Evolutionary conservation across 2,797 vertebrate genomes (phyloP).

Genomic region (Tympanoctomys barrerae): DNA sequence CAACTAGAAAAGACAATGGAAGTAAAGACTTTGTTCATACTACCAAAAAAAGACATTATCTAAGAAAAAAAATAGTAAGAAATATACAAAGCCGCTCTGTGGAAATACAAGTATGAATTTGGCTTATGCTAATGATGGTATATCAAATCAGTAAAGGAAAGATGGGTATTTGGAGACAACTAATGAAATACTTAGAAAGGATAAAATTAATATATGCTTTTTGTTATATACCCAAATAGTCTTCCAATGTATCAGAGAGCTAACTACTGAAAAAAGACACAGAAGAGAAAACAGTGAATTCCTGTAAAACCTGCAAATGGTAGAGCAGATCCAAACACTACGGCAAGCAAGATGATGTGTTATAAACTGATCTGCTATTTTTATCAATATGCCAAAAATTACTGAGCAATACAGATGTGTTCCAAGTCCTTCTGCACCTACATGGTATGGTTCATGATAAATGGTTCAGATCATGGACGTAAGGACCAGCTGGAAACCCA

Average conservation of each 20-base stretch:
- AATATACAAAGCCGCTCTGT: background rate
- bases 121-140: background rate
- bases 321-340: background rate
- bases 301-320: background rate
- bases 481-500: accelerated
- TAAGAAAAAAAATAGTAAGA: background rate
- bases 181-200: background rate
- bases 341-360: background rate
- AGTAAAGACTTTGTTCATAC: background rate
- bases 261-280: background rate
- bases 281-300: background rate
- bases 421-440: background rate
- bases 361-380: background rate
- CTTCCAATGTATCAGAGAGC: background rate
- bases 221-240: constrained; percentile 10
- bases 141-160: background rate
- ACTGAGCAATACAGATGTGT: background rate
- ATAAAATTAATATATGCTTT: constrained; percentile 17
- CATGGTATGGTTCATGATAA: background rate
- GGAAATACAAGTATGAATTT: background rate
- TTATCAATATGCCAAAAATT: constrained; percentile 1
- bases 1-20: constrained; percentile 14
- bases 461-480: background rate
- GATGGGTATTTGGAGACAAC: background rate
- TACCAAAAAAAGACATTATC: background rate